Evolutionary conservation across 1,140 invertebrate genomes (phyloP).

Genomic region (Scylla paramamosain): DNA sequence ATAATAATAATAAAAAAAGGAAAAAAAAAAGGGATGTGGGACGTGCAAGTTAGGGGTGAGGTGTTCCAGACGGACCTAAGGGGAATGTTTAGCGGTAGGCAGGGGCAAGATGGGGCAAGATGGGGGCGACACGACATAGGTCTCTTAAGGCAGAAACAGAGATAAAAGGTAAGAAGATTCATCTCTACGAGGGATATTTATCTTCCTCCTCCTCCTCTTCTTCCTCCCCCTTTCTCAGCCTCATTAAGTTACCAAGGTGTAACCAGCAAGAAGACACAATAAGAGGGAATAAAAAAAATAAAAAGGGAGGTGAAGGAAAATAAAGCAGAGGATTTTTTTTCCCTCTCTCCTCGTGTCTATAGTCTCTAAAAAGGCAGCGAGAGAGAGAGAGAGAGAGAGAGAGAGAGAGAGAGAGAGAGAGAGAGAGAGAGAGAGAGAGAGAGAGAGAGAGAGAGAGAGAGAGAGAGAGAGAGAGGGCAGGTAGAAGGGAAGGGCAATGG

Average conservation of each 20-base stretch:
- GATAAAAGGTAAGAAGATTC: background rate
- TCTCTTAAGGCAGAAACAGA: background rate
- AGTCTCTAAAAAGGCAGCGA: background rate
- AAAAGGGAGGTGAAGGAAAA: no score
- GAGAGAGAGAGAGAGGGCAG: background rate
- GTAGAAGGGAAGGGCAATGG: background rate
- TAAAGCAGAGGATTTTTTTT: no score
- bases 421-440: background rate
- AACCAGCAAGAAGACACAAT: no score
- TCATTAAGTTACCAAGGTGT: no score
- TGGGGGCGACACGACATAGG: background rate
- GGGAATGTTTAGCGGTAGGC: no score
- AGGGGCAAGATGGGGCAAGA: no score
- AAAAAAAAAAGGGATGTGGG: no score
- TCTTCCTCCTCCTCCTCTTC: background rate
- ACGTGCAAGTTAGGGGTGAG: no score
- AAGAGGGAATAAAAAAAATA: no score
- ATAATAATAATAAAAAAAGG: no score
- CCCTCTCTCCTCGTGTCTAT: no score
- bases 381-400: conserved; percentile 33
- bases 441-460: conserved; percentile 23
- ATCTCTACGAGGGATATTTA: background rate
- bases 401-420: conserved; percentile 5
- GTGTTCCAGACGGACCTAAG: no score
- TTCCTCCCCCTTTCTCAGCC: background rate